These are phyloP conservation scores for Danaus melanippus DNA, from an alignment of 1,140 invertebrate species.

Conservation along the genomic window DNA sequence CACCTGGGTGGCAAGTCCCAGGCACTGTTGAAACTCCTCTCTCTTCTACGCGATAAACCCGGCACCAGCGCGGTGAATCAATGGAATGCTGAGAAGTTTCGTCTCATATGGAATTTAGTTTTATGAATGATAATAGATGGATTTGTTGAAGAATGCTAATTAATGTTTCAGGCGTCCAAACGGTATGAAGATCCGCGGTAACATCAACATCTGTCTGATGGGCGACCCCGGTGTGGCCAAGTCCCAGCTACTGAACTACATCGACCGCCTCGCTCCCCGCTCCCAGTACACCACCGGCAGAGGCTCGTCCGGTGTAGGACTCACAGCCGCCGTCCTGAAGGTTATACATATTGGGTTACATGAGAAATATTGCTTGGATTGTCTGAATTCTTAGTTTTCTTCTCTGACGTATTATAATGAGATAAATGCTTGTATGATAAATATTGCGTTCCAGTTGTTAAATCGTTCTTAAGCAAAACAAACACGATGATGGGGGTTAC, in stretches of 20 bases:
- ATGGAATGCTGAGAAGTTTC: too few species aligned
- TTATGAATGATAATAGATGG: too few species aligned
- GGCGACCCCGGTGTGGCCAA: slow-evolving; percentile 99
- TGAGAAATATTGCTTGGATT: not conserved
- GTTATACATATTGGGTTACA: slow-evolving; percentile 19
- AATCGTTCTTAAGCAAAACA: too few species aligned
- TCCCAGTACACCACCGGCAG: slow-evolving; percentile 98
- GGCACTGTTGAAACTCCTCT: too few species aligned
- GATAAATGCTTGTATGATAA: too few species aligned
- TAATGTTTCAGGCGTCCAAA: slow-evolving; percentile 42
- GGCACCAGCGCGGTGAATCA: too few species aligned
- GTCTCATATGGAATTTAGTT: too few species aligned
- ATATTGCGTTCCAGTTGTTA: too few species aligned
- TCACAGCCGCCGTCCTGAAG: slow-evolving; percentile 98
- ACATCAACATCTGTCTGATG: slow-evolving; percentile 99
- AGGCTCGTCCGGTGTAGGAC: slow-evolving; percentile 97
- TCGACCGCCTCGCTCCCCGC: slow-evolving; percentile 92
- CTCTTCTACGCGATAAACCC: too few species aligned
- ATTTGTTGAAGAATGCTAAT: too few species aligned
- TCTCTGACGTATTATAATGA: not conserved
- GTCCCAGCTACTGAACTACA: slow-evolving; percentile 96
- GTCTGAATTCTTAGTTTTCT: not conserved
- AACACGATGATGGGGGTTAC: too few species aligned
- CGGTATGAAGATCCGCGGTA: slow-evolving; percentile 84
- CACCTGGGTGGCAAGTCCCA: too few species aligned